Conservation (phyloP, 2,797 vertebrate species). For the Emys orbicularis region DNA sequence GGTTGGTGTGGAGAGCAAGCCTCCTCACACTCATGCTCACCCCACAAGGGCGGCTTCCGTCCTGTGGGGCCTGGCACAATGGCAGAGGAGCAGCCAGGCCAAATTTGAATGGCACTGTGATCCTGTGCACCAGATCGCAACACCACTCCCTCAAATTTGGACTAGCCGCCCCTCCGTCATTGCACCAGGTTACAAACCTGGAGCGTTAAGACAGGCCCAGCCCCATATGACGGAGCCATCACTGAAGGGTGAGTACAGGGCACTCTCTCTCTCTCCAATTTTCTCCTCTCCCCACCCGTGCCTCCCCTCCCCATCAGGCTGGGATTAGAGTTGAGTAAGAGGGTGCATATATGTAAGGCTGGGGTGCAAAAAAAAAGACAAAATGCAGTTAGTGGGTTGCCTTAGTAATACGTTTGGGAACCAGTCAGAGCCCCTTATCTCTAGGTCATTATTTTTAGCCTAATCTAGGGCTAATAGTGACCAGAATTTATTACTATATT, state of each 20-base stretch:
- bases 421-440: accelerated
- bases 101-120: neutral
- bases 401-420: neutral
- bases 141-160: neutral
- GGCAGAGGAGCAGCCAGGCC: neutral
- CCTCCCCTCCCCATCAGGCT: neutral
- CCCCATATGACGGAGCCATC: neutral
- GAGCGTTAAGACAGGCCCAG: neutral
- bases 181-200: neutral
- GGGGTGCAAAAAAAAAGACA: neutral
- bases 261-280: neutral
- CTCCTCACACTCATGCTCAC: neutral
- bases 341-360: neutral
- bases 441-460: neutral
- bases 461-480: neutral
- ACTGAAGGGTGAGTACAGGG: neutral
- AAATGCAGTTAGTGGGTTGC: neutral
- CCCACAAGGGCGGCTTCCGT: neutral
- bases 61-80: neutral
- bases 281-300: accelerated
- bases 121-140: neutral
- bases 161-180: neutral
- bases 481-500: neutral
- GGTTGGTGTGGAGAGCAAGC: neutral
- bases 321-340: neutral